Conservation (phyloP, 2,797 vertebrate genomes). For the Myioborus melanocephalus region DNA sequence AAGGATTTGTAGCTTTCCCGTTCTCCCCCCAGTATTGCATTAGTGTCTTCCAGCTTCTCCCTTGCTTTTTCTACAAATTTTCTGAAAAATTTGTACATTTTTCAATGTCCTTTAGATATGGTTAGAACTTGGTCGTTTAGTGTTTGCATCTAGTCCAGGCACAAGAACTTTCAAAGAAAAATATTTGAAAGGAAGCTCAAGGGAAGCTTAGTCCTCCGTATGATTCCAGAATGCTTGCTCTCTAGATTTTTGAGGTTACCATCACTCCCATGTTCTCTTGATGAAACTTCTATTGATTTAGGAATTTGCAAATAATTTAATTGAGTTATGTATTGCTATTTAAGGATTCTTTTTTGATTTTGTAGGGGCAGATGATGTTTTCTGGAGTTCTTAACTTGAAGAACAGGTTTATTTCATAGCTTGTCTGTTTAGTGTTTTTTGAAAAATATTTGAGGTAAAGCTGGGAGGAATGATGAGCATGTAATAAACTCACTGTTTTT, state of each 20-base stretch:
- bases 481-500: not conserved
- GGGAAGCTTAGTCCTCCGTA: not conserved
- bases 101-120: not conserved
- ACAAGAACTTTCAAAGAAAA: not conserved
- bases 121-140: not conserved
- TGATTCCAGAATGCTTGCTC: not conserved
- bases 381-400: not conserved
- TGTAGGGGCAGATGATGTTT: not conserved
- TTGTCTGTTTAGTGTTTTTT: not conserved
- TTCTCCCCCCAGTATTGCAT: accelerated
- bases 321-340: not conserved
- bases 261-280: not conserved
- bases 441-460: not conserved
- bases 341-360: not conserved
- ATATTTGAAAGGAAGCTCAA: not conserved
- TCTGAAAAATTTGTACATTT: not conserved
- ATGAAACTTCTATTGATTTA: not conserved
- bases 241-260: not conserved
- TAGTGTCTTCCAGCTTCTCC: not conserved
- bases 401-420: not conserved
- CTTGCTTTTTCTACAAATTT: not conserved
- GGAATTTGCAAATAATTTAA: not conserved
- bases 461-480: not conserved
- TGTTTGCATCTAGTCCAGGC: not conserved
- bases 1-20: not conserved